These are phyloP conservation scores for Oithona nana DNA, from an alignment of 2,888 invertebrate genomes.

Conservation along the genomic window DNA sequence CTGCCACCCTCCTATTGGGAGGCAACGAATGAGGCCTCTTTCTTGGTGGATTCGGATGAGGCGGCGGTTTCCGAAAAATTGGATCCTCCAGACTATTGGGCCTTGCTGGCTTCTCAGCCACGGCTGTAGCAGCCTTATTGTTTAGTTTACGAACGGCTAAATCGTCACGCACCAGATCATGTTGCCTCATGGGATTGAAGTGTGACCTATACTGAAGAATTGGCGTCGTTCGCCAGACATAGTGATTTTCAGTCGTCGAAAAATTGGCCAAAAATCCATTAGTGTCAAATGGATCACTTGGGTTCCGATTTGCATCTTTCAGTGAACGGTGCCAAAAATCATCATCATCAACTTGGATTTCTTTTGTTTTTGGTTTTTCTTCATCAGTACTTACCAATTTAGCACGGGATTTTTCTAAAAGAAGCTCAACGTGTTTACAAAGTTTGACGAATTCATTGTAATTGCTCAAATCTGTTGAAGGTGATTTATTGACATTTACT, in stretches of 20 bases:
- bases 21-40: background rate
- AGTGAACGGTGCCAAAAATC: background rate
- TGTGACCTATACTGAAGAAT: background rate
- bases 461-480: too few species aligned
- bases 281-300: background rate
- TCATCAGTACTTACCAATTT: background rate
- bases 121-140: too few species aligned
- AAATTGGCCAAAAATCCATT: too few species aligned
- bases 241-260: background rate
- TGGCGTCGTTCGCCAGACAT: background rate
- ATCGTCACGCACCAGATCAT: background rate
- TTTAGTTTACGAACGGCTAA: background rate
- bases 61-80: background rate
- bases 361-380: background rate
- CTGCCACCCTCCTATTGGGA: too few species aligned
- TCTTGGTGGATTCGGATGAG: background rate
- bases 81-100: background rate
- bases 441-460: background rate
- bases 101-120: background rate
- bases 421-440: background rate
- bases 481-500: too few species aligned
- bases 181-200: background rate
- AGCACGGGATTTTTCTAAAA: background rate
- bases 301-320: background rate
- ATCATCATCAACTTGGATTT: background rate